Evolutionary conservation across 2,113 vertebrate species (phyloP).

Genomic region (Leucopternis melanops): DNA sequence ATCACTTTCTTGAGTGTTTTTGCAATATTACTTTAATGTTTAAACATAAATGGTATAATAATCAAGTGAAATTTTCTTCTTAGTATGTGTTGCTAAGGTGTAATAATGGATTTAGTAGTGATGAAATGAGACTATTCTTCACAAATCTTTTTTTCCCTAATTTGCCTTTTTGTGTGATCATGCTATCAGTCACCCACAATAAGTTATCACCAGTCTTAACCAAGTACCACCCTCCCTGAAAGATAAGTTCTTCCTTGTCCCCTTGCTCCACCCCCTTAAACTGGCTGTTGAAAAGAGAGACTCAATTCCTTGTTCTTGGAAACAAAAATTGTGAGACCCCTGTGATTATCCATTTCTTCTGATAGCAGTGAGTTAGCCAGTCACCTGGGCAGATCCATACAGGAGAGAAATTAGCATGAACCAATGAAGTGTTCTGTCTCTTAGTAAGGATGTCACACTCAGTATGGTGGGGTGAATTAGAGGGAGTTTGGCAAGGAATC

Average conservation of each 20-base stretch:
- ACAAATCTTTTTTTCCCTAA: not conserved
- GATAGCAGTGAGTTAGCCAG: not conserved
- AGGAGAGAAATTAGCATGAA: not conserved
- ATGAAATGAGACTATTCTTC: not conserved
- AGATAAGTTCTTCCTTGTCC: not conserved
- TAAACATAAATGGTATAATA: not conserved
- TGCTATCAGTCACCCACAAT: not conserved
- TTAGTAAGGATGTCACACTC: not conserved
- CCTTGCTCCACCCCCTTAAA: not conserved
- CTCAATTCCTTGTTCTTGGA: not conserved
- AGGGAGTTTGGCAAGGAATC: not conserved
- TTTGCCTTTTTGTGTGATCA: not conserved
- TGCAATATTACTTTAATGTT: not conserved
- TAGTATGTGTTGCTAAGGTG: not conserved
- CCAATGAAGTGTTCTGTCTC: not conserved
- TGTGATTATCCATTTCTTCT: not conserved
- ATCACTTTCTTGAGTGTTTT: not conserved
- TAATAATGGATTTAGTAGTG: not conserved
- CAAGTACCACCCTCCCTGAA: not conserved
- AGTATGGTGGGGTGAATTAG: not conserved
- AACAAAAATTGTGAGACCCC: not conserved
- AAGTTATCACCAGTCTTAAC: not conserved
- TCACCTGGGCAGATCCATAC: not conserved
- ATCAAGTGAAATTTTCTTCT: not conserved
- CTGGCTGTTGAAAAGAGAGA: not conserved